phyloP scores from a whole-genome alignment of 2,797 vertebrate species.

The Schizothorax lantsangensis region DNA sequence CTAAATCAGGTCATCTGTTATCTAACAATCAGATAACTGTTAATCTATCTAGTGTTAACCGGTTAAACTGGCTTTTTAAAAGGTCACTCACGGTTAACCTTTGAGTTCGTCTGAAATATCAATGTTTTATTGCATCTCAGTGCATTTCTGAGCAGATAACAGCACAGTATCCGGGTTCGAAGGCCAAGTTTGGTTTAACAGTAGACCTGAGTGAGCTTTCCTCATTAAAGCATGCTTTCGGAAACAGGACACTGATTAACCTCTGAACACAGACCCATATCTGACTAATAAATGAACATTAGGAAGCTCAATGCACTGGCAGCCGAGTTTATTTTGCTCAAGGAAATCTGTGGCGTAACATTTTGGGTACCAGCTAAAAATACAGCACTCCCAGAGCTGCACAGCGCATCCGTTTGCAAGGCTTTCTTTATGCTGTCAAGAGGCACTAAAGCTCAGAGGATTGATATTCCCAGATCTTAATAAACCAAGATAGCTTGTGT shows the following conservation, averaged over 20 bases:
- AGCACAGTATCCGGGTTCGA: constrained; percentile 42
- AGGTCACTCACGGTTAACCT: constrained; percentile 28
- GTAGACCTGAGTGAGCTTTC: constrained; percentile 18
- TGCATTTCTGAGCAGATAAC: constrained; percentile 25
- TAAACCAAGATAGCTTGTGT: constrained; percentile 66
- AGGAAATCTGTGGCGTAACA: neutral
- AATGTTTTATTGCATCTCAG: constrained; percentile 17
- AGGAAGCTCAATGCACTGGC: neutral
- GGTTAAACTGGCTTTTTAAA: neutral
- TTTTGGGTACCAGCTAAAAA: neutral
- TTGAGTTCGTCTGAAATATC: constrained; percentile 1
- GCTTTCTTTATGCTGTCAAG: constrained; percentile 3
- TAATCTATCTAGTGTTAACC: neutral
- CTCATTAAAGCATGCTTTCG: constrained; percentile 38
- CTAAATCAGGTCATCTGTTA: neutral
- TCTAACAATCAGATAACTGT: neutral
- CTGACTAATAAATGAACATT: neutral
- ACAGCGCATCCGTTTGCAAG: neutral
- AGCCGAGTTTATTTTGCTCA: neutral
- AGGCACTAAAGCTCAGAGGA: constrained; percentile 25
- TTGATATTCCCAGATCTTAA: constrained; percentile 45
- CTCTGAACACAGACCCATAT: constrained; percentile 14
- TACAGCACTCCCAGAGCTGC: neutral
- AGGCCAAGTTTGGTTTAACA: constrained; percentile 47
- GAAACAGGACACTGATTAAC: constrained; percentile 52